Evolutionary conservation across 2,113 vertebrate species (phyloP).

Genomic region (Albula glossodonta): DNA sequence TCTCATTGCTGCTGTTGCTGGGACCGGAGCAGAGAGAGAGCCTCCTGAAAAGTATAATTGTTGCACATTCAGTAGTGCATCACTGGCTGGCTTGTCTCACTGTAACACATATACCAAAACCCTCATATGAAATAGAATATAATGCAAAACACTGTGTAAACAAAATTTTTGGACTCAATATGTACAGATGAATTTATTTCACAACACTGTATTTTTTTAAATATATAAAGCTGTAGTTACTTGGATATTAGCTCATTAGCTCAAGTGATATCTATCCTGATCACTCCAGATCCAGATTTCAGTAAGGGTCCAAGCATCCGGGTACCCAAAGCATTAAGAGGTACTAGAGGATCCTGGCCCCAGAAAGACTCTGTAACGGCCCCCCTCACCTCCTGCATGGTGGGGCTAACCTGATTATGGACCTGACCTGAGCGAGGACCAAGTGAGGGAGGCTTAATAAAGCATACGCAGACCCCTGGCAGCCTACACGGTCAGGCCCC

Average conservation of each 20-base stretch:
- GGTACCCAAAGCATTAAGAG: not conserved
- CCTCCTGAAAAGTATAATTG: not conserved
- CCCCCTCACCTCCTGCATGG: not conserved
- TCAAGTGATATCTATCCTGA: too few relatives aligned
- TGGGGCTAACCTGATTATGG: slow-evolving; percentile 44
- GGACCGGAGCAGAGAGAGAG: not conserved
- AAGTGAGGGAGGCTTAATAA: slow-evolving; percentile 56
- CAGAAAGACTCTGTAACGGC: slow-evolving; percentile 1
- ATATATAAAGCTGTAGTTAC: too few relatives aligned
- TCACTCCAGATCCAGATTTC: too few relatives aligned
- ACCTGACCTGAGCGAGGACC: slow-evolving; percentile 37
- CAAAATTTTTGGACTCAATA: too few relatives aligned
- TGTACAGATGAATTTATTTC: too few relatives aligned
- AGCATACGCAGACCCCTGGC: slow-evolving; percentile 49
- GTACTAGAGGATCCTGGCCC: not conserved
- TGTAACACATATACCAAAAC: not conserved
- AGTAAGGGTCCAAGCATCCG: too few relatives aligned
- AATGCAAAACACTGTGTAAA: too few relatives aligned
- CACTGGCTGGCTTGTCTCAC: not conserved
- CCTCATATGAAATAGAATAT: too few relatives aligned
- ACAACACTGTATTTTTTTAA: too few relatives aligned
- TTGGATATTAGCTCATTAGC: too few relatives aligned
- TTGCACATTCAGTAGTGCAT: not conserved
- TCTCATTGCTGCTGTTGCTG: not conserved
- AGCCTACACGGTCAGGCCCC: slow-evolving; percentile 18